Evolutionary conservation across 2,888 invertebrate species (phyloP).

Genomic region (Anagyrus pseudococci): DNA sequence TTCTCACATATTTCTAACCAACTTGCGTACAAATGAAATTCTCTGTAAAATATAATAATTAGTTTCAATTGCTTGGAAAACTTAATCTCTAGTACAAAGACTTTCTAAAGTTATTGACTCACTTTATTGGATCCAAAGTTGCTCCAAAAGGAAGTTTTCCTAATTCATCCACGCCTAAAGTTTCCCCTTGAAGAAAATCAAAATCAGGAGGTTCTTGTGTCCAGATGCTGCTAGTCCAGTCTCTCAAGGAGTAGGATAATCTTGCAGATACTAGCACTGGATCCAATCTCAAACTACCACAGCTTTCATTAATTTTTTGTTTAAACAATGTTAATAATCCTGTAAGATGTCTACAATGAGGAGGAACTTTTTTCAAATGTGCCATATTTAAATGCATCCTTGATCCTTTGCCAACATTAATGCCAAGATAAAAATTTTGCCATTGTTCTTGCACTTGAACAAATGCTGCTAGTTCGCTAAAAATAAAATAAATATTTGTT

Average conservation of each 20-base stretch:
- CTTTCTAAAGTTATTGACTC: conserved; percentile 35
- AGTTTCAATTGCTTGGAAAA: neutral
- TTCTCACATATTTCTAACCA: conserved; percentile 90
- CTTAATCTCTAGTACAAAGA: conserved; percentile 1
- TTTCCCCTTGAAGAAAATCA: conserved; percentile 66
- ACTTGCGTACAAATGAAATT: conserved; percentile 78
- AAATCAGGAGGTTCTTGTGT: conserved; percentile 67
- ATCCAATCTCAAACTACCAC: conserved; percentile 62
- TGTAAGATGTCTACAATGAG: conserved; percentile 82
- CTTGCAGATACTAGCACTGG: conserved; percentile 77
- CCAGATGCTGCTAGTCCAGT: conserved; percentile 71
- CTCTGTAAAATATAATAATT: conserved; percentile 59
- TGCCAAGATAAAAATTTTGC: conserved; percentile 82
- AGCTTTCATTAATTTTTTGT: conserved; percentile 75
- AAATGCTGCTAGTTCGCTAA: conserved; percentile 81
- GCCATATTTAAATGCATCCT: conserved; percentile 90
- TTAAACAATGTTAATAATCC: conserved; percentile 86
- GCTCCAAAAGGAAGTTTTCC: conserved; percentile 84
- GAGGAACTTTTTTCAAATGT: conserved; percentile 80
- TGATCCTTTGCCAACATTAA: conserved; percentile 77
- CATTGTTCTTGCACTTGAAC: conserved; percentile 83
- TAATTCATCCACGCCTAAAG: conserved; percentile 64
- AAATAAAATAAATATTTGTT: conserved; percentile 40
- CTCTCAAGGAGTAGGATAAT: conserved; percentile 75
- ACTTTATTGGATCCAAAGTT: conserved; percentile 77